These are phyloP conservation scores for Drosophila cracens DNA, from an alignment of 2,888 invertebrate species.

Conservation along the genomic window DNA sequence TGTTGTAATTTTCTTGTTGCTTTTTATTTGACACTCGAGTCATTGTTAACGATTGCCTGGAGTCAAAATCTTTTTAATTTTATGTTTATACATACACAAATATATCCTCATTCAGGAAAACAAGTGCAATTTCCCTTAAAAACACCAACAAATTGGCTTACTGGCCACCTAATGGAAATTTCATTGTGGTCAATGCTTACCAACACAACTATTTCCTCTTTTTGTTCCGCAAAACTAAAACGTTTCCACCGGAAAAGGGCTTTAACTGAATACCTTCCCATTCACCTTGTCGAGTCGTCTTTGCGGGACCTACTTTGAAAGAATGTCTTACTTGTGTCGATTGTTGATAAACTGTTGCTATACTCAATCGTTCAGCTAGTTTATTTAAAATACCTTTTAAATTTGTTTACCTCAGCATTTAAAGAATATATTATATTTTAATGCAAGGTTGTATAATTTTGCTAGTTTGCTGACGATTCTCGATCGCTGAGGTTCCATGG, in stretches of 20 bases:
- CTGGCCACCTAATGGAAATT: constrained; percentile 42
- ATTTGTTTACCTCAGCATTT: constrained; percentile 16
- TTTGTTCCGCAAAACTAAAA: constrained; percentile 68
- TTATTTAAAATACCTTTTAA: background rate
- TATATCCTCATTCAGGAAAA: constrained; percentile 30
- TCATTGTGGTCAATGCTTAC: constrained; percentile 68
- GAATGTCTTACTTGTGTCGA: constrained; percentile 1
- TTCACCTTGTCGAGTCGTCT: background rate
- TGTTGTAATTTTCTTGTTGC: constrained; percentile 30
- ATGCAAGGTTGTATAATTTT: background rate
- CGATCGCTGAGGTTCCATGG: constrained; percentile 84
- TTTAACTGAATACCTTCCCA: constrained; percentile 23
- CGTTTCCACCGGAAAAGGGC: constrained; percentile 45
- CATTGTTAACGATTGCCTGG: constrained; percentile 66
- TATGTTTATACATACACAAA: background rate
- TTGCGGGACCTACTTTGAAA: background rate
- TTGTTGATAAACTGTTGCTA: background rate
- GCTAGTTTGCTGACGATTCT: background rate
- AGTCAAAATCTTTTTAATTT: constrained; percentile 69
- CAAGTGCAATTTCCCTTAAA: constrained; percentile 76
- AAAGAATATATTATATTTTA: background rate
- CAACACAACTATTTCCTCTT: constrained; percentile 69
- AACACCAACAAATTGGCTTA: constrained; percentile 33
- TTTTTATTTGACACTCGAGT: constrained; percentile 60
- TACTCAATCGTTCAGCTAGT: background rate